Conservation (phyloP, 2,797 vertebrate genomes). For the Chanos chanos region DNA sequence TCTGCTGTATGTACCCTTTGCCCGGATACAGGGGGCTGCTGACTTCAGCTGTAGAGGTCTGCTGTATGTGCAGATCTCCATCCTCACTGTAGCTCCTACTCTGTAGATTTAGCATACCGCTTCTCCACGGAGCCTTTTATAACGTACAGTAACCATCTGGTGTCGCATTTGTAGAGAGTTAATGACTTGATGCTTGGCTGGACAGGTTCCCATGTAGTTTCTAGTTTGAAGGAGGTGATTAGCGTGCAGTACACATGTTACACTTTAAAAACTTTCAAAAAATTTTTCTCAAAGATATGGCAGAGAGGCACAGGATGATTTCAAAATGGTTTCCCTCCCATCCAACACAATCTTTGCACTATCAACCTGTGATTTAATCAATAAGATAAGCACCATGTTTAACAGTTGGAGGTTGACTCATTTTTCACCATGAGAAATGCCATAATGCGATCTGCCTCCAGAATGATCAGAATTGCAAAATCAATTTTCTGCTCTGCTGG, state of each 20-base stretch:
- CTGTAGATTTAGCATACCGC: too few species aligned
- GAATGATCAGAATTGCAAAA: slow-evolving; percentile 52
- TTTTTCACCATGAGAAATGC: slow-evolving; percentile 38
- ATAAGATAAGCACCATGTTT: slow-evolving; percentile 47
- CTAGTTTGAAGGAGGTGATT: too few species aligned
- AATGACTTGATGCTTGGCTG: not conserved
- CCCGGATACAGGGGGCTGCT: slow-evolving; percentile 6
- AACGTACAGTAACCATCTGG: too few species aligned
- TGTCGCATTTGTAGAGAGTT: too few species aligned
- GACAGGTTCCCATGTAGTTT: too few species aligned
- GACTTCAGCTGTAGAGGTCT: slow-evolving; percentile 3
- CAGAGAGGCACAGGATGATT: not conserved
- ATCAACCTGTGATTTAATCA: slow-evolving; percentile 51
- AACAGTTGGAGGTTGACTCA: slow-evolving; percentile 30
- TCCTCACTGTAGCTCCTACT: too few species aligned
- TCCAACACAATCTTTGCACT: slow-evolving; percentile 9
- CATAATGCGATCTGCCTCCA: slow-evolving; percentile 43
- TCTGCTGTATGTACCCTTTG: slow-evolving; percentile 81
- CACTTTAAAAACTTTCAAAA: too few species aligned
- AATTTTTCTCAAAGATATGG: too few species aligned
- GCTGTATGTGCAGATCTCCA: slow-evolving; percentile 23
- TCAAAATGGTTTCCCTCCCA: slow-evolving; percentile 12
- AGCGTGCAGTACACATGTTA: too few species aligned
- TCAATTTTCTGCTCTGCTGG: slow-evolving; percentile 44
- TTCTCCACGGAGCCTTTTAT: too few species aligned